Base-by-base conservation (phyloP, 2,888 invertebrate genomes). In the Gortyna flavago region DNA sequence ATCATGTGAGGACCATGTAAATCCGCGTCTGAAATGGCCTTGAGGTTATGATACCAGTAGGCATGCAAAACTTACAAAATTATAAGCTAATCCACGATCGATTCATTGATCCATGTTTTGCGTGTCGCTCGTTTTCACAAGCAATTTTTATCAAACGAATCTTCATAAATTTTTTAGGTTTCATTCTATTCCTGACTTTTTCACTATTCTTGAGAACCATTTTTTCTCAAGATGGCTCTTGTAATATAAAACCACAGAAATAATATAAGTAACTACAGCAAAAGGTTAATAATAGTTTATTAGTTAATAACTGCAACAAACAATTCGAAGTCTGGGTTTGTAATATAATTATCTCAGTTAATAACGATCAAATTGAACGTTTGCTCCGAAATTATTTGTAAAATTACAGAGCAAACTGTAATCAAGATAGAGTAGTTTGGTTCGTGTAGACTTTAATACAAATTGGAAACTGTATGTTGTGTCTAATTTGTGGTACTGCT, bases 401-500 rank as follows among this genome's bases (percentile, higher is more conserved):
- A 38, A 51, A 32, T 67, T 32, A 67, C 11, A n/a, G 57, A 6
- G 66, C 16, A 32, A 38, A 79, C 21, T n/a, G 11, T n/a, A 32
- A 18, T 59, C 25, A 72, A 16, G 64, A 16, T 41, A 61, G 35
- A 61, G 35, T 44, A 21, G 54, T 68, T 67, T 11, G 0, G 51
- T 66, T 74, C 54, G 16, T 21, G 29, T 61, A 21, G 29, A 61
- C 25, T 44, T 11, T 35, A 32, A 16, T 44, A 54, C 21, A 61
- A 54, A 67, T 67, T 79, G 21, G 11, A n/a, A 72, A 35, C 29
- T 29, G n/a, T 11, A 38, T 29, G 25, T 57, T n/a, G 21, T 48
- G n/a, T 77, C n/a, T 67, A 67, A 67, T 32, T 67, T 77, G 38
- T 51, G 35, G 32, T 25, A n/a, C 32, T 59, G 21, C 44, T 38